Conservation (phyloP, 2,888 invertebrate genomes). For the Leptinotarsa rubiginosa region DNA sequence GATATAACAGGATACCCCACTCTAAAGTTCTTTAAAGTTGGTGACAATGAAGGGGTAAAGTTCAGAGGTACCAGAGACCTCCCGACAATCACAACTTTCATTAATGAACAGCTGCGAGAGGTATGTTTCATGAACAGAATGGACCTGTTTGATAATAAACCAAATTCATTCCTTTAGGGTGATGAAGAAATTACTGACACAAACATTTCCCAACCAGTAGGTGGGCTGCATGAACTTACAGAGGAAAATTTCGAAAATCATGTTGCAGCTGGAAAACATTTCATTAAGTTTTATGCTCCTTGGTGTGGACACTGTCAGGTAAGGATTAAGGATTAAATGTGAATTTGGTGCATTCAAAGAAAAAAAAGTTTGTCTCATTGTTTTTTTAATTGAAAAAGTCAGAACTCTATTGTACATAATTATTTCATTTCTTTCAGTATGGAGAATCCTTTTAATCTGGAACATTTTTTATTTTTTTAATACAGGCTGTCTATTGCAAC, state of each 20-base stretch:
- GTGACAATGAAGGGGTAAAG: slow-evolving; percentile 75
- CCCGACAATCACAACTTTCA: slow-evolving; percentile 80
- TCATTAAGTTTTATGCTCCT: slow-evolving; percentile 92
- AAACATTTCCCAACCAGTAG: slow-evolving; percentile 70
- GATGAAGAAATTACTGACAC: slow-evolving; percentile 55
- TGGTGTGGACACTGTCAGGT: slow-evolving; percentile 93
- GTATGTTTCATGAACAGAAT: slow-evolving; percentile 38
- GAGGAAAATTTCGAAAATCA: slow-evolving; percentile 82
- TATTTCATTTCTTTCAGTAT: neutral
- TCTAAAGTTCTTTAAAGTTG: slow-evolving; percentile 81
- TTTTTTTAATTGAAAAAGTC: no score
- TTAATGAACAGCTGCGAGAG: slow-evolving; percentile 77
- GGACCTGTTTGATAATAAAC: slow-evolving; percentile 9
- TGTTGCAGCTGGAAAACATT: slow-evolving; percentile 81
- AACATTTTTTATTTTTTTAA: neutral
- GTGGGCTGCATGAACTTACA: slow-evolving; percentile 78
- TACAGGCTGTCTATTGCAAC: no score
- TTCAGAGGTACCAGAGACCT: slow-evolving; percentile 84
- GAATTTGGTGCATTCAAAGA: neutral
- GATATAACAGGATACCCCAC: slow-evolving; percentile 81
- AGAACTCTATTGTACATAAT: no score
- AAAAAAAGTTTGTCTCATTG: no score
- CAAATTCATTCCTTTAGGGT: slow-evolving; percentile 47
- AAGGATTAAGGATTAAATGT: slow-evolving; percentile 41
- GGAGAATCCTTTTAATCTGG: neutral